These are phyloP conservation scores for Oxyura jamaicensis DNA, from an alignment of 2,113 vertebrate species.

Conservation along the genomic window DNA sequence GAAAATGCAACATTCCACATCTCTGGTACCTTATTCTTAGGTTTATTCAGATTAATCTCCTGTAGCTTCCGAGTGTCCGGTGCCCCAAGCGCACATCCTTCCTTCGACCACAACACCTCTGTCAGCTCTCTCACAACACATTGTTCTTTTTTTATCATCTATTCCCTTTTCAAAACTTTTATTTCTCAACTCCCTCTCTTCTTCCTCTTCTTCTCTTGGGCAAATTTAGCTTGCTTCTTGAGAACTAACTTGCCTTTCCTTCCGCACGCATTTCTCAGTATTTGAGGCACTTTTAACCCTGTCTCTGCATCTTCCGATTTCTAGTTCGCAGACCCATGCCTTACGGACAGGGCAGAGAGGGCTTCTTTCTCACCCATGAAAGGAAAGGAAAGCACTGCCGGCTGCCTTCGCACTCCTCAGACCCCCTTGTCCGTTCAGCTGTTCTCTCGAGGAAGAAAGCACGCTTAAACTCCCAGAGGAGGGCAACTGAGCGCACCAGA, in stretches of 20 bases:
- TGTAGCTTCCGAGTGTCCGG: rapidly evolving
- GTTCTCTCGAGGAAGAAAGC: not conserved
- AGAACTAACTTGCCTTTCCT: not conserved
- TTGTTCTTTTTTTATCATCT: not conserved
- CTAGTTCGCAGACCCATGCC: not conserved
- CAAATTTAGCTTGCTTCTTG: not conserved
- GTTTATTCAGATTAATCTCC: not conserved
- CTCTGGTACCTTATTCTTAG: not conserved
- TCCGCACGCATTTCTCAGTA: not conserved
- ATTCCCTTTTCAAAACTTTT: not conserved
- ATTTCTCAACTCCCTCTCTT: not conserved
- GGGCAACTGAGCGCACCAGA: not conserved
- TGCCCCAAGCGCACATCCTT: not conserved
- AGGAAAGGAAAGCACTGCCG: not conserved
- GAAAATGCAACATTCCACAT: not conserved
- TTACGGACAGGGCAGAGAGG: not conserved
- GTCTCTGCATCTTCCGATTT: not conserved
- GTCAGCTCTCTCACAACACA: not conserved
- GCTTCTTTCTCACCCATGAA: rapidly evolving
- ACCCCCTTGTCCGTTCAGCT: not conserved
- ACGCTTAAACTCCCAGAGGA: not conserved
- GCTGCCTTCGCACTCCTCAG: not conserved
- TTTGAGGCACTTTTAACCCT: not conserved
- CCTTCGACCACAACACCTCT: not conserved
- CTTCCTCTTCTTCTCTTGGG: not conserved